Percentiles rank a stretch among this genome's conserved stretches.
These are phyloP conservation scores for Melanitta fusca DNA, from an alignment of 2,797 vertebrate species.

Conservation along the genomic window DNA sequence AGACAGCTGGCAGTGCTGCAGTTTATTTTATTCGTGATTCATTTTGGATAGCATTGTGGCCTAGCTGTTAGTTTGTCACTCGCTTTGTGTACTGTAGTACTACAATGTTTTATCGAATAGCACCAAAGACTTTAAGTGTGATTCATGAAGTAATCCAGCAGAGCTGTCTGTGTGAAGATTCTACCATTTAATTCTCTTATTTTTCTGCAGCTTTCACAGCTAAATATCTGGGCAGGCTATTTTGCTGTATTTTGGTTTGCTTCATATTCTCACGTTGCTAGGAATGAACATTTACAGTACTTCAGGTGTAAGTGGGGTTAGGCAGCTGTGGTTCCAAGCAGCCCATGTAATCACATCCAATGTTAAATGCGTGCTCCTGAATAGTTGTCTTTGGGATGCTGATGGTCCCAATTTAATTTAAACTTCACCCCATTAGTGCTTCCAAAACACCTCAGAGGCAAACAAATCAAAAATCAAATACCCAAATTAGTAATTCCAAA, in stretches of 20 bases:
- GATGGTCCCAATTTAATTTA: slow-evolving; percentile 54
- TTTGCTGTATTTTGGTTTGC: background rate
- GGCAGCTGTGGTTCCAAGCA: slow-evolving; percentile 36
- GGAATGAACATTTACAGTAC: slow-evolving; percentile 33
- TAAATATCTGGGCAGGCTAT: background rate
- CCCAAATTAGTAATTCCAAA: slow-evolving; percentile 24
- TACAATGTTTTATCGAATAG: background rate
- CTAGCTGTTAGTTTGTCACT: background rate
- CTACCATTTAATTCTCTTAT: background rate
- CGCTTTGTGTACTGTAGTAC: background rate
- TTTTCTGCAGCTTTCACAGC: background rate
- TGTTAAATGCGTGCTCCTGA: slow-evolving; percentile 39
- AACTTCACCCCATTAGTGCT: slow-evolving; percentile 36
- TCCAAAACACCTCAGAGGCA: slow-evolving; percentile 53
- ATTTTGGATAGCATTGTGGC: background rate
- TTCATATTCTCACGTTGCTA: slow-evolving; percentile 1
- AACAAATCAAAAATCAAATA: slow-evolving; percentile 58
- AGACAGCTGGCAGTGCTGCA: background rate
- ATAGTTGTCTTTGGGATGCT: slow-evolving; percentile 42
- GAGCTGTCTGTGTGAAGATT: background rate
- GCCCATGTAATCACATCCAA: slow-evolving; percentile 42
- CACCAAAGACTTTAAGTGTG: background rate
- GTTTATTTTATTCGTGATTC: background rate
- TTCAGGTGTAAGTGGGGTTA: slow-evolving; percentile 12
- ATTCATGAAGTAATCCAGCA: background rate